Evolutionary conservation across 2,888 invertebrate species (phyloP).

Genomic region (Hirtodrosophila trivittata): DNA sequence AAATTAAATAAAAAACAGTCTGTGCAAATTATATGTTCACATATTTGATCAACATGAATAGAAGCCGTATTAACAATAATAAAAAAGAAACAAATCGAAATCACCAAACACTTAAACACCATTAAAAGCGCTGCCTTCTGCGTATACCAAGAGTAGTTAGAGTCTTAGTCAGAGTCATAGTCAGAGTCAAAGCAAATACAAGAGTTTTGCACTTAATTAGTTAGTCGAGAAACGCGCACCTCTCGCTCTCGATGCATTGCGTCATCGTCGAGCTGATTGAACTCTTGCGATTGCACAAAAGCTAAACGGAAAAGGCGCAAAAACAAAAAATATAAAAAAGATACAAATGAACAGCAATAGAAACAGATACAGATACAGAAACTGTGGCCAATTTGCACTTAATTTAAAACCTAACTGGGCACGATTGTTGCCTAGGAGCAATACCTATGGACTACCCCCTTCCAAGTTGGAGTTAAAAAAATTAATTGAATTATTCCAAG

Average conservation of each 20-base stretch:
- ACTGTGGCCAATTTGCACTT: slow-evolving; percentile 58
- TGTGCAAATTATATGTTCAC: slow-evolving; percentile 18
- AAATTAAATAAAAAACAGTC: slow-evolving; percentile 12
- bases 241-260: slow-evolving; percentile 46
- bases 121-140: slow-evolving; percentile 39
- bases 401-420: slow-evolving; percentile 61
- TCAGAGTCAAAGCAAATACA: slow-evolving; percentile 57
- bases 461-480: slow-evolving; percentile 35
- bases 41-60: slow-evolving; percentile 10
- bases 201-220: slow-evolving; percentile 72
- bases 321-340: slow-evolving; percentile 1
- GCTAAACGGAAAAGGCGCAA: slow-evolving; percentile 9
- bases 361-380: slow-evolving; percentile 43
- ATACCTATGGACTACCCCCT: slow-evolving; percentile 15
- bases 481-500: slow-evolving; percentile 57
- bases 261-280: slow-evolving; percentile 60
- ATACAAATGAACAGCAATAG: slow-evolving; percentile 29
- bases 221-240: slow-evolving; percentile 60
- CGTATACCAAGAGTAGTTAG: slow-evolving; percentile 17
- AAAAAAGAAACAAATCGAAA: slow-evolving; percentile 41
- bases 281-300: slow-evolving; percentile 57
- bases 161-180: too few species aligned
- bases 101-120: slow-evolving; percentile 32
- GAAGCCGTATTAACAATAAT: background rate
- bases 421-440: slow-evolving; percentile 46